Base-by-base conservation (phyloP, 2,113 vertebrate species). In the Paratilapia polleni region DNA sequence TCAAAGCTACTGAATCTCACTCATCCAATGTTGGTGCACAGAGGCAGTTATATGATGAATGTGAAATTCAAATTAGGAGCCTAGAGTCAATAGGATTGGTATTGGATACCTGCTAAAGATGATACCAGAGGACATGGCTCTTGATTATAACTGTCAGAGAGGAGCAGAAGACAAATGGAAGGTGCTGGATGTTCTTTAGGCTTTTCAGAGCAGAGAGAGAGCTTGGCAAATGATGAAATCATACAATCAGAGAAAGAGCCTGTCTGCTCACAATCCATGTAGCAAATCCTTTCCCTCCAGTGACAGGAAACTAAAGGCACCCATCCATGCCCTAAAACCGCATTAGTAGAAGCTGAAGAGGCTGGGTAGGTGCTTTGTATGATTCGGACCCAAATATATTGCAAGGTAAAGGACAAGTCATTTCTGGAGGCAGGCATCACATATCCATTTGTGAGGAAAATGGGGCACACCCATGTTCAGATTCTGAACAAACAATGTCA, bases 91-190 rank as follows among this genome's bases (percentile, higher is more conserved):
- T 1, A 20, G 61, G 52, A 49, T 20, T 70, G 19, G 52, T 60
- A 15, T 38, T 22, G 66, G 74, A 60, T 24, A 63, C 22, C 28
- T 61, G n/a, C 28, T 61, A 28, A 70, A 81, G 57, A 74, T 81
- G 66, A 36, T 82, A 31, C 58, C 8, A n/a, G 43, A 75, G 43
- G 41, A 81, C 66, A 41, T 75, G 58, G 47, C 28, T 56, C 60
- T 77, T 43, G 60, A 57, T 6, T 56, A 62, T 20, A 20, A 43
- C 14, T n/a, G 68, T 0, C 57, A 86, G 24, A 22, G 13, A 10
- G 75, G 60, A 57, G 63, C 56, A 20, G 11, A 82, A 13, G 64
- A 82, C 56, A 52, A 82, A 19, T 82, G 63, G 64, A 82, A 74
- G 24, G 13, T 78, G 36, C 3, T 15, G 20, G 5, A 82, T 24